A percentile compares a stretch with the other conserved stretches of the same genome.
These are phyloP conservation scores for Perca fluviatilis DNA, from an alignment of 2,113 vertebrate species.

Conservation along the genomic window DNA sequence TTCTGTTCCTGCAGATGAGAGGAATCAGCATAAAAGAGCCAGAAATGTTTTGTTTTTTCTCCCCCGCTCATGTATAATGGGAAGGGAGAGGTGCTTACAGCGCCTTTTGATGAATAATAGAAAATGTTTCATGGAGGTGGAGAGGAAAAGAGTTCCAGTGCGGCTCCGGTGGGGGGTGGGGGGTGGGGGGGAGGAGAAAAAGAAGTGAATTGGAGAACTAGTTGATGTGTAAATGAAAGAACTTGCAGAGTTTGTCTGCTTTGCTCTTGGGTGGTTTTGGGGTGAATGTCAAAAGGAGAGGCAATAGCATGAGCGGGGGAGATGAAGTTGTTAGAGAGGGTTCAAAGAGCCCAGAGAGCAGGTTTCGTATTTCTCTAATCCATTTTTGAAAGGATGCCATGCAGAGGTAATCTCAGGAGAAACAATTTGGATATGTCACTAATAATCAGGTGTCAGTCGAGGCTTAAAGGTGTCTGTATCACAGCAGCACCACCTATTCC, in stretches of 20 bases:
- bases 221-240: slow-evolving; percentile 51
- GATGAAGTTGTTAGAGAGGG: slow-evolving; percentile 15
- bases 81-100: slow-evolving; percentile 56
- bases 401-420: slow-evolving; percentile 42
- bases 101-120: slow-evolving; percentile 78
- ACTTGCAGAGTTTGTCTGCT: slow-evolving; percentile 44
- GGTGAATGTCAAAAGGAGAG: slow-evolving; percentile 38
- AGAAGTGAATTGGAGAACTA: slow-evolving; percentile 6
- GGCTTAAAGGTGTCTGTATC: slow-evolving; percentile 27
- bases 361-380: slow-evolving; percentile 57
- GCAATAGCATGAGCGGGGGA: slow-evolving; percentile 5
- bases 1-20: slow-evolving; percentile 52
- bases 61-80: slow-evolving; percentile 23
- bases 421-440: slow-evolving; percentile 28
- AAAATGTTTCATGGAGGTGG: slow-evolving; percentile 58
- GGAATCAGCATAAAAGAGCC: slow-evolving; percentile 34
- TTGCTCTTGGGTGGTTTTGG: slow-evolving; percentile 35
- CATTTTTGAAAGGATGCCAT: slow-evolving; percentile 29
- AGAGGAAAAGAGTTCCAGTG: slow-evolving; percentile 35
- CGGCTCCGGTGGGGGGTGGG: not conserved
- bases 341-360: slow-evolving; percentile 23
- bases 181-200: not conserved
- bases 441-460: slow-evolving; percentile 40
- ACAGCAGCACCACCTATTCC: not conserved
- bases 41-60: slow-evolving; percentile 48